phyloP scores from a whole-genome alignment of 2,113 vertebrate species.

The Ammospiza caudacuta region DNA sequence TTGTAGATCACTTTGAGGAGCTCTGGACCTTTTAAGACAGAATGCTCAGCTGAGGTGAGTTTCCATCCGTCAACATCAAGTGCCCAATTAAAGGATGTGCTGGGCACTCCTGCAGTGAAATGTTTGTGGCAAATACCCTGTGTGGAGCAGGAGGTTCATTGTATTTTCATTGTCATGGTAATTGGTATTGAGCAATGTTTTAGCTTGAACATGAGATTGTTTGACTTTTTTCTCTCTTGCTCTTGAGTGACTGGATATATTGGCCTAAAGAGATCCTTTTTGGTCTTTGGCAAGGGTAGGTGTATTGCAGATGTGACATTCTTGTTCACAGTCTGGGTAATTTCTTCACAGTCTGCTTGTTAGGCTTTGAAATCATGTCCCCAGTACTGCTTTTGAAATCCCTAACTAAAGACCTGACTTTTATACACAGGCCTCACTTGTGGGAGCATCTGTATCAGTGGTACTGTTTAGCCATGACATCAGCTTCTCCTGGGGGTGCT shows the following conservation, averaged over 20 bases:
- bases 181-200: background rate
- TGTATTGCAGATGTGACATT: background rate
- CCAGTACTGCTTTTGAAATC: background rate
- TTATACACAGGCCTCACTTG: background rate
- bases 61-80: background rate
- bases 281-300: background rate
- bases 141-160: background rate
- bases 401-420: background rate
- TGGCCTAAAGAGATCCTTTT: background rate
- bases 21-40: background rate
- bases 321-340: background rate
- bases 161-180: background rate
- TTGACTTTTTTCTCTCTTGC: background rate
- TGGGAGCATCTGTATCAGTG: background rate
- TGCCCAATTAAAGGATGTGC: background rate
- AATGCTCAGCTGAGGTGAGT: background rate
- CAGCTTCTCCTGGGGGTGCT: background rate
- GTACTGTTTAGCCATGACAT: background rate
- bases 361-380: background rate
- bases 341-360: background rate
- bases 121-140: background rate
- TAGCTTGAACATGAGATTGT: background rate
- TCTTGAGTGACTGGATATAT: background rate
- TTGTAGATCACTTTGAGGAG: background rate
- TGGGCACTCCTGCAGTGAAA: background rate